Evolutionary conservation across 1,140 invertebrate species (phyloP), one percentile per base, ranked within the genome.

Genomic region (Coelopa frigida): DNA sequence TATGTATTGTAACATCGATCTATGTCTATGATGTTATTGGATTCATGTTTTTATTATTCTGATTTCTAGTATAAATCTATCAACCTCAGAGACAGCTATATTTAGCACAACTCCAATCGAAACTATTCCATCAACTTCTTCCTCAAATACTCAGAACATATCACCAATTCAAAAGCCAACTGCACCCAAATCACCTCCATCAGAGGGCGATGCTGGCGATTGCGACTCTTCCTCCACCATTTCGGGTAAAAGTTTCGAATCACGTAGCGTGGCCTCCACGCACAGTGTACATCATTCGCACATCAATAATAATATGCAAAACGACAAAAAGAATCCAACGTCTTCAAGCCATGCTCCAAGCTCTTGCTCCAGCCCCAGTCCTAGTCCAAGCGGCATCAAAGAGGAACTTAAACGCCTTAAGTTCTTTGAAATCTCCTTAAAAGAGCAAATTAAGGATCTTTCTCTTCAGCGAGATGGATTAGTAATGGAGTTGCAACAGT

Each of bases 391-490:
- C 43, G 36, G 48, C n/a, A 42, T 69, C 3, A 67, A 65, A 43
- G 67, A 68, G 24, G 72, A 75, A 24, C 49, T 73, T 3, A 71
- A 71, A 46, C 66, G 64, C 15, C 50, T 73, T 24, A 63, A 64
- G 43, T 66, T 70, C 46, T 72, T 70, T 48, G 72, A 71, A 55
- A 49, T 66, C 31, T 70, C 71, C 5, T 57, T 73, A 4, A 66
- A 70, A 23, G 57, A 68, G 10, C 73, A 77, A 44, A 74, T 70
- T 4, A 70, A 69, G 44, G 64, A 63, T 46, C 49, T 75, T 31
- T 59, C 65, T 18, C 66, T 73, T 46, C 67, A 74, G 56, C 70
- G 72, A 31, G 72, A 76, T 45, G 69, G 63, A 49, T 57, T 76
- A 20, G 60, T 72, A 4, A 72, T 72, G 52, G 72, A 77, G 55